These are phyloP conservation scores for Cheilosia pagana DNA, from an alignment of 2,888 invertebrate species.

Conservation along the genomic window DNA sequence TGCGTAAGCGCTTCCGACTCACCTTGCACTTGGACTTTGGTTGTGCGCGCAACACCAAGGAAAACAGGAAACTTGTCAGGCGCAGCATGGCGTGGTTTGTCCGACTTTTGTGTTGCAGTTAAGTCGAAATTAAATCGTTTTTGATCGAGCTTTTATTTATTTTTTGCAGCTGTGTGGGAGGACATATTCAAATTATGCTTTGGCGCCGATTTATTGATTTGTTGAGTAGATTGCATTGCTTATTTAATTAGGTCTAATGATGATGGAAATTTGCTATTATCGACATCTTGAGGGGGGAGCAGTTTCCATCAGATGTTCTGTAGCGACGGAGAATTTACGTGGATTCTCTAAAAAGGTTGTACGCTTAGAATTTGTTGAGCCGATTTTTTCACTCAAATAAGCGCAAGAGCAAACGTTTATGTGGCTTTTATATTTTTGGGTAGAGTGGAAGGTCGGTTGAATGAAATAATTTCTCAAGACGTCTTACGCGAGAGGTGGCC, in stretches of 20 bases:
- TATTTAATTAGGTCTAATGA: not conserved
- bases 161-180: conserved; percentile 15
- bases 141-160: not conserved
- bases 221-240: not conserved
- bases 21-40: conserved; percentile 60
- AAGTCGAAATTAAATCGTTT: too few relatives aligned
- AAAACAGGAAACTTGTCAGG: conserved; percentile 58
- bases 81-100: conserved; percentile 1
- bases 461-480: too few relatives aligned
- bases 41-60: conserved; percentile 45
- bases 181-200: conserved; percentile 45
- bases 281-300: too few relatives aligned
- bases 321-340: too few relatives aligned
- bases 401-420: too few relatives aligned
- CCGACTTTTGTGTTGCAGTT: not conserved
- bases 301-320: too few relatives aligned
- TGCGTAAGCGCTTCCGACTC: conserved; percentile 49
- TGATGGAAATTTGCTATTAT: not conserved
- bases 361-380: too few relatives aligned
- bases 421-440: too few relatives aligned
- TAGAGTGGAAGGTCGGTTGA: too few relatives aligned
- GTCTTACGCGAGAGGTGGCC: too few relatives aligned
- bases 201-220: not conserved
- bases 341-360: too few relatives aligned
- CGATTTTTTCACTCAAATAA: too few relatives aligned